phyloP scores from a whole-genome alignment of 1,140 invertebrate species.

The Philaenus spumarius region DNA sequence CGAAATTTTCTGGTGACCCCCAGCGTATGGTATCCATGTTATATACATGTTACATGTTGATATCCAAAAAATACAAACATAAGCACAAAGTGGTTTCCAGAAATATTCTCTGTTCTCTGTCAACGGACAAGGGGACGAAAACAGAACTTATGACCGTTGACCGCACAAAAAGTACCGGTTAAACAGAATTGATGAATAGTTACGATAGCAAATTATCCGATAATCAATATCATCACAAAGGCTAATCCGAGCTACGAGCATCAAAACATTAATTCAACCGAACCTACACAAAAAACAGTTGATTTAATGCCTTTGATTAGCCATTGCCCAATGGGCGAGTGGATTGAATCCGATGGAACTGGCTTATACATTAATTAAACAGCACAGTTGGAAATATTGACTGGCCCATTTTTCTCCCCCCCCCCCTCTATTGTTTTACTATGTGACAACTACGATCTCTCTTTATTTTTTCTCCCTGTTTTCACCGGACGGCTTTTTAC shows the following conservation, averaged over 20 bases:
- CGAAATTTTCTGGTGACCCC: too few relatives aligned
- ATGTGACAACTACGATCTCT: background rate
- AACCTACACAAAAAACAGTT: background rate
- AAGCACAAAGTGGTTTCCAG: too few relatives aligned
- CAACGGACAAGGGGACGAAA: too few relatives aligned
- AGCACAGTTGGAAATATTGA: background rate
- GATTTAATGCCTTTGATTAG: background rate
- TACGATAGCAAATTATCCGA: too few relatives aligned
- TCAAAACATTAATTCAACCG: slow-evolving; percentile 6
- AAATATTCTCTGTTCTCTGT: too few relatives aligned
- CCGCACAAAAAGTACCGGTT: too few relatives aligned
- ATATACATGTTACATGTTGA: too few relatives aligned
- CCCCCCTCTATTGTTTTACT: background rate
- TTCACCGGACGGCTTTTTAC: background rate
- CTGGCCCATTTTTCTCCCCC: background rate
- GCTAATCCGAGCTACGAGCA: background rate
- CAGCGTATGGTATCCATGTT: too few relatives aligned
- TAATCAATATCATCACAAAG: background rate
- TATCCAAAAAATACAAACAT: too few relatives aligned
- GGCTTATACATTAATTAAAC: background rate
- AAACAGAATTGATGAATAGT: too few relatives aligned
- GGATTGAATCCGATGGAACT: background rate
- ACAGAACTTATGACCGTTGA: too few relatives aligned
- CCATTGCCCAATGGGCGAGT: background rate
- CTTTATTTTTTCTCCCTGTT: background rate